phyloP scores from a whole-genome alignment of 2,797 vertebrate genomes.

The Girardinus metallicus region DNA sequence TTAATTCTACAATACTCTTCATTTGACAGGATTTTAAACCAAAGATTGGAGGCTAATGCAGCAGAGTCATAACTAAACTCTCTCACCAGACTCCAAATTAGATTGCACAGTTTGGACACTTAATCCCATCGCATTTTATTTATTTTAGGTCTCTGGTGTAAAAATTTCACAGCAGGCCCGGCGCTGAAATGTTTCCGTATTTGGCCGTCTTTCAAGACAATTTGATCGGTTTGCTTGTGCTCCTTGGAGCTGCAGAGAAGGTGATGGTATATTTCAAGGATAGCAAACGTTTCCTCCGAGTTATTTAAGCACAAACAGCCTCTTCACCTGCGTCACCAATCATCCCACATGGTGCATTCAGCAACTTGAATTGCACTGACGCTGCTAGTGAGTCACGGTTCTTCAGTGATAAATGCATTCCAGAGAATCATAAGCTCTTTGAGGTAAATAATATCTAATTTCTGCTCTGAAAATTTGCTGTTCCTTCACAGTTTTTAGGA shows the following conservation, averaged over 20 bases:
- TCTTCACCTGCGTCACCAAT: conserved; percentile 66
- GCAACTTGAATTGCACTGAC: conserved; percentile 47
- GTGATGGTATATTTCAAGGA: conserved; percentile 40
- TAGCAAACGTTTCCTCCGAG: conserved; percentile 39
- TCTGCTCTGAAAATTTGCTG: conserved; percentile 30
- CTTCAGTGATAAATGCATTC: conserved; percentile 35
- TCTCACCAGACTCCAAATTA: conserved; percentile 24
- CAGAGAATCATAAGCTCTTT: conserved; percentile 27
- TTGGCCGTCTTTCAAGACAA: conserved; percentile 11
- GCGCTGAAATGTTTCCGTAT: conserved; percentile 14
- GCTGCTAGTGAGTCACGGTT: conserved; percentile 63
- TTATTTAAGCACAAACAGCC: conserved; percentile 44
- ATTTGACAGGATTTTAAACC: conserved; percentile 13
- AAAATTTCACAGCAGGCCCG: conserved; percentile 22
- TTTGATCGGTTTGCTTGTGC: conserved; percentile 32
- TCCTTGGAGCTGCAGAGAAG: conserved; percentile 10
- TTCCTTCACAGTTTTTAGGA: conserved; percentile 40
- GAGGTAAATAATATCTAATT: conserved; percentile 27
- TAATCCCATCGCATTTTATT: conserved; percentile 12
- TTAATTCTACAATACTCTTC: not conserved
- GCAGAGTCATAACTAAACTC: conserved; percentile 11
- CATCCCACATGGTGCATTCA: conserved; percentile 62
- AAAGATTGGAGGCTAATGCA: conserved; percentile 32
- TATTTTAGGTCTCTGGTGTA: conserved; percentile 29
- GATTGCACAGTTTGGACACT: conserved; percentile 17